Conservation (phyloP, 2,113 vertebrate species). For the Chitala chitala region DNA sequence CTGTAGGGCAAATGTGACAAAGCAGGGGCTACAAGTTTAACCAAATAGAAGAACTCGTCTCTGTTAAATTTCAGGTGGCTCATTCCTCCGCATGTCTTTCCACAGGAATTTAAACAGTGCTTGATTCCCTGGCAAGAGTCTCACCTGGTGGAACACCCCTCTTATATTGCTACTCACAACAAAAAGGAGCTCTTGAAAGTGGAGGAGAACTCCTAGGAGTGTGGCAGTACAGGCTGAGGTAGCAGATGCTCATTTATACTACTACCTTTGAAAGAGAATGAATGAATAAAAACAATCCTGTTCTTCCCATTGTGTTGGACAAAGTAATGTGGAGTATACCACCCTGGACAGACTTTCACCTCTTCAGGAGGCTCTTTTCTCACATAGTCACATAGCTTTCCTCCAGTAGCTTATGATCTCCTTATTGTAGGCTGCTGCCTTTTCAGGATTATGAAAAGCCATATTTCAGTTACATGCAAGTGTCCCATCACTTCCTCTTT, state of each 20-base stretch:
- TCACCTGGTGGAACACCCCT: conserved; percentile 19
- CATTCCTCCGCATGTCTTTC: background rate
- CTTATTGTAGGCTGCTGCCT: background rate
- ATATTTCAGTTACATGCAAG: background rate
- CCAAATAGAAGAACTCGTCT: conserved; percentile 22
- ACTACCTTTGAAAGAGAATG: background rate
- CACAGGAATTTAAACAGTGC: conserved; percentile 12
- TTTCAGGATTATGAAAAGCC: conserved; percentile 9
- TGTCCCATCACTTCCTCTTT: background rate
- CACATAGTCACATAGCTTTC: background rate
- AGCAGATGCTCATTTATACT: background rate
- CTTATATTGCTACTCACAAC: background rate
- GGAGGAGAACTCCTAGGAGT: conserved; percentile 20
- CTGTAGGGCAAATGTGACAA: conserved; percentile 21
- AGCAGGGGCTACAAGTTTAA: conserved; percentile 22
- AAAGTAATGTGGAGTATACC: conserved; percentile 25
- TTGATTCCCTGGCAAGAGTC: conserved; percentile 7
- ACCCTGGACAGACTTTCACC: background rate
- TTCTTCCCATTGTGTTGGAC: conserved; percentile 28
- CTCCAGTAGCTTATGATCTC: conserved; percentile 13
- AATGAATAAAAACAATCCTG: conserved; percentile 20
- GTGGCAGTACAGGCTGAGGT: conserved; percentile 15
- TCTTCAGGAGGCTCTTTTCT: background rate
- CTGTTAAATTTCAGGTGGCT: no score
- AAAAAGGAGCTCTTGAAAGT: conserved; percentile 1